Conservation (phyloP, 2,797 vertebrate species). For the Aulostomus chinensis region DNA sequence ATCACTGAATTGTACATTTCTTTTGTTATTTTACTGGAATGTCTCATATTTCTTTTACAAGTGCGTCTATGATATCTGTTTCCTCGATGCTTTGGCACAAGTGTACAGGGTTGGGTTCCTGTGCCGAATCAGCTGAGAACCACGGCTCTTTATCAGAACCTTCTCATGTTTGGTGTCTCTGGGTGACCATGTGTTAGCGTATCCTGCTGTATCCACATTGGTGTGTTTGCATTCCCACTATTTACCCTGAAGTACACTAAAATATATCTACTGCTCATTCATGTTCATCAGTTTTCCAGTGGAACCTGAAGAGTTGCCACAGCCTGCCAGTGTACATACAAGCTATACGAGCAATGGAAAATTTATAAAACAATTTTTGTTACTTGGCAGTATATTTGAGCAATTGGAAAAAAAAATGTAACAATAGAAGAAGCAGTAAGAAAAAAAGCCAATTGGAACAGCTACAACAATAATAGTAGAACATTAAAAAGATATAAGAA, state of each 20-base stretch:
- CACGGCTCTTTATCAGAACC: too few relatives aligned
- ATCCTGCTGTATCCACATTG: conserved; percentile 17
- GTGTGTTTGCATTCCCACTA: conserved; percentile 15
- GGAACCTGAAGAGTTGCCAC: conserved; percentile 7
- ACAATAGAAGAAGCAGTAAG: too few relatives aligned
- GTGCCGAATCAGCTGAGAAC: too few relatives aligned
- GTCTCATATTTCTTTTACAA: conserved; percentile 47
- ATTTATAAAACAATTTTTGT: too few relatives aligned
- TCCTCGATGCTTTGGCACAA: conserved; percentile 13
- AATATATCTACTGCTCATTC: conserved; percentile 3
- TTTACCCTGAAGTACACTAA: conserved; percentile 12
- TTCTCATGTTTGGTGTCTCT: too few relatives aligned
- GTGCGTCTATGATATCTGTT: conserved; percentile 12
- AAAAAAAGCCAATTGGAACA: too few relatives aligned
- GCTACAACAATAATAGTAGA: too few relatives aligned
- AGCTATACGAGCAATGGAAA: too few relatives aligned
- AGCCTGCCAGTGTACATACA: conserved; percentile 16
- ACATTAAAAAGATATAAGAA: too few relatives aligned
- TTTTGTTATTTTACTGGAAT: conserved; percentile 54
- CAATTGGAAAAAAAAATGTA: too few relatives aligned
- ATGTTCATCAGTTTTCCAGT: conserved; percentile 7
- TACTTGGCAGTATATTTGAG: too few relatives aligned
- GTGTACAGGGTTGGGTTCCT: conserved; percentile 1
- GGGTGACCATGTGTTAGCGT: too few relatives aligned
- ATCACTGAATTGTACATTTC: conserved; percentile 25